Evolutionary conservation across 2,113 vertebrate species (phyloP).

Genomic region (Tragelaphus imberbis): DNA sequence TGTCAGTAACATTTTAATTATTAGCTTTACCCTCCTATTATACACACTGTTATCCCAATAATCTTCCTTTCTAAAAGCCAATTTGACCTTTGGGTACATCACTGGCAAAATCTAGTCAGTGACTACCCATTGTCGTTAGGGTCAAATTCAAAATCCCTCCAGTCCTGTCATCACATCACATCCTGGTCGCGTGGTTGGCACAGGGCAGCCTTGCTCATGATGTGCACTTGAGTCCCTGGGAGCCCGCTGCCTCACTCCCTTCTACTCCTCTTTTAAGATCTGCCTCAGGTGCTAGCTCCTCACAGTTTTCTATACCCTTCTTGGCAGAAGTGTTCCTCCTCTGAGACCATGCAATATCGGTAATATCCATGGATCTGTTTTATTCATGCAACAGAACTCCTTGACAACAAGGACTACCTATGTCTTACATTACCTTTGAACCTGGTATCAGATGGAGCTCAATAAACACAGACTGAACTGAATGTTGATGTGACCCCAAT

Average conservation of each 20-base stretch:
- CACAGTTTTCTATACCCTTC: background rate
- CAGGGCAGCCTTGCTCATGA: background rate
- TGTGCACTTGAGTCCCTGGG: background rate
- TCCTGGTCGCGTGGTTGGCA: rapidly evolving
- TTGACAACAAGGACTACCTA: background rate
- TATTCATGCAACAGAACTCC: background rate
- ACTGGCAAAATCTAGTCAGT: background rate
- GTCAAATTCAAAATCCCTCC: background rate
- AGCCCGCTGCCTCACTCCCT: background rate
- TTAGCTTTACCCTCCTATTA: background rate
- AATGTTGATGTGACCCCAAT: background rate
- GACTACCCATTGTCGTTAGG: background rate
- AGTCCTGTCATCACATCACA: background rate
- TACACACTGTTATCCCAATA: background rate
- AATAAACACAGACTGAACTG: background rate
- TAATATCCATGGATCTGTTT: background rate
- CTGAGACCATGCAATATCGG: background rate
- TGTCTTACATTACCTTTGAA: background rate
- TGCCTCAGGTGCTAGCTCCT: background rate
- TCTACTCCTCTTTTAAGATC: background rate
- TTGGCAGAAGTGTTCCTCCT: background rate
- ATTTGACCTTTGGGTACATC: background rate
- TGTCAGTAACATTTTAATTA: background rate
- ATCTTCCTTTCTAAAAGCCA: constrained; percentile 9
- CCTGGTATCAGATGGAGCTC: background rate